Evolutionary conservation across 30 jellyfish, hydroid and myxozoan species (phyloP).

Genomic region (Turritopsis dohrnii): DNA sequence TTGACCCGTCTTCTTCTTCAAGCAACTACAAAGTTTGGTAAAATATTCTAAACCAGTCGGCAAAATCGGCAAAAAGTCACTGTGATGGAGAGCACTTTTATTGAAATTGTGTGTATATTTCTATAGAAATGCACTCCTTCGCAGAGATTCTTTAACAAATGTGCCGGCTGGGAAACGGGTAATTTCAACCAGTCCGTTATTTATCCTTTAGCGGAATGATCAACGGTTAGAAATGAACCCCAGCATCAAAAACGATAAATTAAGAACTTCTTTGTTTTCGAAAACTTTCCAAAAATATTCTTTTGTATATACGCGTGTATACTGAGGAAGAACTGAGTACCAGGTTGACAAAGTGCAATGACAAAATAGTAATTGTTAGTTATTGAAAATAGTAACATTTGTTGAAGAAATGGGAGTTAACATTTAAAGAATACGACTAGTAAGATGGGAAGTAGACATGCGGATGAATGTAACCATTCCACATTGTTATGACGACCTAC

Average conservation of each 20-base stretch:
- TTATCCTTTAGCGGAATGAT: background rate
- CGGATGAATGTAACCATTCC: background rate
- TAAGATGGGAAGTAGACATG: background rate
- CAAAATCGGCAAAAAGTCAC: no score
- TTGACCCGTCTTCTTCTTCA: no score
- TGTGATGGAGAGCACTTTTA: no score
- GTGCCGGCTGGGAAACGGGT: no score
- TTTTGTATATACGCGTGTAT: background rate
- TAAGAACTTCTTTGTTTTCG: background rate
- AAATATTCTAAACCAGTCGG: no score
- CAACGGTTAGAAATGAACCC: background rate
- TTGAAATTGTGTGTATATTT: no score
- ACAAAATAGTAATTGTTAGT: background rate
- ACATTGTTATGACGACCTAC: background rate
- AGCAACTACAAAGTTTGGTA: no score
- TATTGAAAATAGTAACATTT: background rate
- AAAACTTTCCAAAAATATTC: background rate
- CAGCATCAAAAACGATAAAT: background rate
- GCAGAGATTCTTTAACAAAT: no score
- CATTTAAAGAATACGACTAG: background rate
- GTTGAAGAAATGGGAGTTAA: background rate
- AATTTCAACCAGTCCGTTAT: background rate
- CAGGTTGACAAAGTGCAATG: background rate
- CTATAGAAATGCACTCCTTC: no score
- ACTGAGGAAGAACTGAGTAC: background rate